A percentile compares a stretch with the other conserved stretches of the same genome.
Conservation (phyloP, 2,797 vertebrate species). For the Antrozous pallidus region DNA sequence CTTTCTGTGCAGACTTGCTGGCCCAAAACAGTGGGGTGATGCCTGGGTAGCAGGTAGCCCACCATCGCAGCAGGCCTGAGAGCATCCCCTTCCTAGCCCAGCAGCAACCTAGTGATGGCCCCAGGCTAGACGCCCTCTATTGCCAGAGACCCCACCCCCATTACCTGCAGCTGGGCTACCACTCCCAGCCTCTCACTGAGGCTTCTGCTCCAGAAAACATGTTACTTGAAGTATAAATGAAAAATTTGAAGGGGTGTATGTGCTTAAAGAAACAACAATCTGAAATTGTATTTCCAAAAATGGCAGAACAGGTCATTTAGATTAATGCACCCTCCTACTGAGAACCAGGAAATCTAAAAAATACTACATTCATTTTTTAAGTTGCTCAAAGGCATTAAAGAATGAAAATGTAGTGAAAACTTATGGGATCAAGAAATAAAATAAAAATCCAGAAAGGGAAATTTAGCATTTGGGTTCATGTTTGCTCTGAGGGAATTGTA, state of each 20-base stretch:
- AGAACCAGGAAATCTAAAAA: constrained; percentile 4
- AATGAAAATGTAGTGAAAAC: background rate
- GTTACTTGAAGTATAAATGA: background rate
- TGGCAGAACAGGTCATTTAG: background rate
- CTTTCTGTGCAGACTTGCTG: constrained; percentile 42
- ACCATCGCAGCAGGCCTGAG: background rate
- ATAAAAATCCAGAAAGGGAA: background rate
- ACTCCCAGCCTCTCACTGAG: background rate
- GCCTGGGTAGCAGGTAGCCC: background rate
- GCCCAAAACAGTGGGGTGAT: background rate
- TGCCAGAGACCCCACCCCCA: background rate
- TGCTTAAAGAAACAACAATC: background rate
- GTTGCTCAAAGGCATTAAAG: background rate
- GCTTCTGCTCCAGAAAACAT: background rate
- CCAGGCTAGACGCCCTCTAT: background rate
- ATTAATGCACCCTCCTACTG: background rate
- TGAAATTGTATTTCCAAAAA: constrained; percentile 1
- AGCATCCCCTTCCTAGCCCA: background rate
- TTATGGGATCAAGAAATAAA: background rate
- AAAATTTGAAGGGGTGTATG: background rate
- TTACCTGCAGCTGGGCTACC: background rate
- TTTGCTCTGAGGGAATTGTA: background rate
- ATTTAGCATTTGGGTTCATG: background rate
- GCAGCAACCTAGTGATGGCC: background rate
- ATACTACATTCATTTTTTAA: background rate